Conservation (phyloP, 2,797 vertebrate species). For the Parotocinclus haroldoi region DNA sequence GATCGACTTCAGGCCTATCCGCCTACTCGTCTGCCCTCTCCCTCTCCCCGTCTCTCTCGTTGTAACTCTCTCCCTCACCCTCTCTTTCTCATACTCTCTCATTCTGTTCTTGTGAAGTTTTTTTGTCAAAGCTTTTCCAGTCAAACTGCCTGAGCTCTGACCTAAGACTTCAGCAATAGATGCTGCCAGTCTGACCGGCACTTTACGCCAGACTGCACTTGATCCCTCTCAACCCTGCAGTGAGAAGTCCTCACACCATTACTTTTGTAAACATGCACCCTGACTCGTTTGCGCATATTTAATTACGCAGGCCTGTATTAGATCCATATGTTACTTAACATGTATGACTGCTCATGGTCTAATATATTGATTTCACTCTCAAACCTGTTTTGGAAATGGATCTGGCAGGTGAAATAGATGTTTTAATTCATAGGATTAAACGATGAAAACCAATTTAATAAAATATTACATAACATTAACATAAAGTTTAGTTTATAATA, state of each 20-base stretch:
- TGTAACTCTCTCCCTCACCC: slow-evolving; percentile 15
- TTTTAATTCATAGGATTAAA: neutral
- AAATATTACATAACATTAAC: neutral
- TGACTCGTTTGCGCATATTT: slow-evolving; percentile 10
- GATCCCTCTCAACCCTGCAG: slow-evolving; percentile 3
- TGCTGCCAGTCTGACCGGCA: slow-evolving; percentile 26
- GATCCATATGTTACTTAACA: slow-evolving; percentile 22
- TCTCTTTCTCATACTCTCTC: neutral
- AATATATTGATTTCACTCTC: slow-evolving; percentile 20
- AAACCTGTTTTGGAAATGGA: slow-evolving; percentile 4
- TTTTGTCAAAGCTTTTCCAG: slow-evolving; percentile 56
- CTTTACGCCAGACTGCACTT: slow-evolving; percentile 18
- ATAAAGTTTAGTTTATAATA: too few species aligned
- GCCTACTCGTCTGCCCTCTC: slow-evolving; percentile 44
- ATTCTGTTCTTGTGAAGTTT: slow-evolving; percentile 25
- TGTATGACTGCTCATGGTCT: neutral
- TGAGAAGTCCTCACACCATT: slow-evolving; percentile 18
- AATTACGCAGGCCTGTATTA: neutral
- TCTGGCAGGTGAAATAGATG: neutral
- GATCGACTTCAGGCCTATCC: slow-evolving; percentile 54
- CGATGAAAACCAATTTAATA: too few species aligned
- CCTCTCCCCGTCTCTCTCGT: slow-evolving; percentile 5
- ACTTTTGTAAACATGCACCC: slow-evolving; percentile 7
- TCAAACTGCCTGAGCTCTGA: slow-evolving; percentile 59
- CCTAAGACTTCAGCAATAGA: slow-evolving; percentile 42